Evolutionary conservation across 2,113 vertebrate species (phyloP).

Genomic region (Ceuthmochares aereus): DNA sequence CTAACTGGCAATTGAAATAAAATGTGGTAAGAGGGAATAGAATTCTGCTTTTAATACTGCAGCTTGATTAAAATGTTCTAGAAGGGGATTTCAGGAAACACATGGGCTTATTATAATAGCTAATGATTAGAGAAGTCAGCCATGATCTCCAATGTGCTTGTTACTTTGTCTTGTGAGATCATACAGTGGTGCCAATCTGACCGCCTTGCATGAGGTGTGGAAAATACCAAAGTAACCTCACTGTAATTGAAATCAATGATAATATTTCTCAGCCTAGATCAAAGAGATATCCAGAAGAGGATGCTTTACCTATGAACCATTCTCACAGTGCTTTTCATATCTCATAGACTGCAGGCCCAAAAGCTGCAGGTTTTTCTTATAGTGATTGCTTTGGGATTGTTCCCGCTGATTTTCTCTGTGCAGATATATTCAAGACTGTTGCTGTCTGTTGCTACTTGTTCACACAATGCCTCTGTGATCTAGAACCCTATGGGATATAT

Average conservation of each 20-base stretch:
- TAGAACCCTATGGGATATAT: rapidly evolving
- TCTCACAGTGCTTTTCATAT: neutral
- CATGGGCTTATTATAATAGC: neutral
- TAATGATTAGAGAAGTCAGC: neutral
- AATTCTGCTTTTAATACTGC: neutral
- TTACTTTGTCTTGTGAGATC: neutral
- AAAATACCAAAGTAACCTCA: neutral
- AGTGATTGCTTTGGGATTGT: neutral
- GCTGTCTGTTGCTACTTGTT: neutral
- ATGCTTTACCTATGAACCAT: neutral
- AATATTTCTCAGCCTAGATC: neutral
- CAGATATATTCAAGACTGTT: rapidly evolving
- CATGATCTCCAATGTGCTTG: rapidly evolving
- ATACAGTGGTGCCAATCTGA: neutral
- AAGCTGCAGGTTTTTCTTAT: neutral
- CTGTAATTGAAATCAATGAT: neutral
- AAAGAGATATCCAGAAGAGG: neutral
- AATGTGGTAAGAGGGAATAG: neutral
- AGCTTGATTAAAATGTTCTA: neutral
- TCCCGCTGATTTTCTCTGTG: neutral
- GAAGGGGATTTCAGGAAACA: neutral
- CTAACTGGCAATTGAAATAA: neutral
- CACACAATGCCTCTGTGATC: rapidly evolving
- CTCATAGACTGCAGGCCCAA: neutral
- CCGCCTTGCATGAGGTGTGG: neutral